phyloP scores from a whole-genome alignment of 2,797 vertebrate species.

The Todus mexicanus region DNA sequence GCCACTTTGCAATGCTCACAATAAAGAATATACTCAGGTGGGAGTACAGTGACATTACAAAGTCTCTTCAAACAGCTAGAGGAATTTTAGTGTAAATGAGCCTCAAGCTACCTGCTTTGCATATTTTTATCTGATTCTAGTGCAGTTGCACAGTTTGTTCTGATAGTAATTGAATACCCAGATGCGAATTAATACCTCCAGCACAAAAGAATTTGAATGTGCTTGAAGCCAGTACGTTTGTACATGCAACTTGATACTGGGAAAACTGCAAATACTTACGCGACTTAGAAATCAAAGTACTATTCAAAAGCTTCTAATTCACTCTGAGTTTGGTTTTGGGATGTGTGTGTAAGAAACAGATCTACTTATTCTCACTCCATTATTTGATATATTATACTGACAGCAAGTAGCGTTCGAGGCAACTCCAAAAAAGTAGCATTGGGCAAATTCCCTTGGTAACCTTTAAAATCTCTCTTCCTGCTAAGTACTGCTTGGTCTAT shows the following conservation, averaged over 20 bases:
- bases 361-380: background rate
- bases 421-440: background rate
- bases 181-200: constrained; percentile 22
- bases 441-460: background rate
- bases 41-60: constrained; percentile 7
- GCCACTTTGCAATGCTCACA: background rate
- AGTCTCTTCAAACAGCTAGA: constrained; percentile 33
- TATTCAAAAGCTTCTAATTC: background rate
- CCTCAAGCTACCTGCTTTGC: constrained; percentile 44
- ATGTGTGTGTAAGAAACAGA: background rate
- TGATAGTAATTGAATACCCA: constrained; percentile 11
- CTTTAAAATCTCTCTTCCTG: background rate
- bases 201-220: background rate
- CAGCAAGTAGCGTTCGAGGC: background rate
- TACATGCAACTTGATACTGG: background rate
- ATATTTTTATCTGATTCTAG: constrained; percentile 41
- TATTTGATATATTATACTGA: background rate
- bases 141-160: constrained; percentile 22
- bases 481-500: background rate
- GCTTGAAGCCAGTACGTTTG: background rate
- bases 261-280: background rate
- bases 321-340: background rate
- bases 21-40: constrained; percentile 11
- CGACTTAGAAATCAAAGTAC: constrained; percentile 20
- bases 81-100: constrained; percentile 30